A percentile compares a stretch with the other conserved stretches of the same genome.
These are phyloP conservation scores for Mesitornis unicolor DNA, from an alignment of 2,113 vertebrate species.

Conservation along the genomic window DNA sequence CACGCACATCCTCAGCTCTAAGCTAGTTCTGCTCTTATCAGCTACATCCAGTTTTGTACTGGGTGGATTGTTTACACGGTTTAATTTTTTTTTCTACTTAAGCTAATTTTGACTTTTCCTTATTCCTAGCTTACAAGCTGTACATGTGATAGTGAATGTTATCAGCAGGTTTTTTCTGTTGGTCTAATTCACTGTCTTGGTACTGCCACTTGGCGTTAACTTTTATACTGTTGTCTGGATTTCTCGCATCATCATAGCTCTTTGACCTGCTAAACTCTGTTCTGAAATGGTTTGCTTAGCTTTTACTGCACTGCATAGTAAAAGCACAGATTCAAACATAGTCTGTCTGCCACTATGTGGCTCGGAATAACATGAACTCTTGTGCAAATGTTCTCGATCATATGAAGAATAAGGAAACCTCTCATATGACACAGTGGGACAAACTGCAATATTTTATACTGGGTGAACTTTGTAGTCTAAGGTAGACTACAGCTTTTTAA, in stretches of 20 bases:
- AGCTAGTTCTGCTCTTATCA: slow-evolving; percentile 36
- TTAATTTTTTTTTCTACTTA: neutral
- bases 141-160: slow-evolving; percentile 19
- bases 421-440: slow-evolving; percentile 9
- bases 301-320: slow-evolving; percentile 51
- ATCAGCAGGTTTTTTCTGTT: slow-evolving; percentile 46
- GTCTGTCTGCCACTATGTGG: slow-evolving; percentile 59
- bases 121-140: slow-evolving; percentile 25
- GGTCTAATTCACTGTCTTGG: slow-evolving; percentile 42
- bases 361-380: slow-evolving; percentile 47
- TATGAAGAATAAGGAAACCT: neutral
- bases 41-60: slow-evolving; percentile 14
- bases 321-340: slow-evolving; percentile 53
- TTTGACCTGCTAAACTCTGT: slow-evolving; percentile 31
- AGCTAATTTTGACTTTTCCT: neutral
- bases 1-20: slow-evolving; percentile 28
- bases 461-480: slow-evolving; percentile 53
- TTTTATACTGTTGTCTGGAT: slow-evolving; percentile 44
- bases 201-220: slow-evolving; percentile 42
- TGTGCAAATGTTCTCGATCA: slow-evolving; percentile 50
- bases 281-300: slow-evolving; percentile 39
- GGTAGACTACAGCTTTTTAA: slow-evolving; percentile 49
- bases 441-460: slow-evolving; percentile 47
- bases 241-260: neutral
- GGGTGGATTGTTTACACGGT: slow-evolving; percentile 52